phyloP scores from a whole-genome alignment of 2,797 vertebrate genomes.

The Platalea minor region DNA sequence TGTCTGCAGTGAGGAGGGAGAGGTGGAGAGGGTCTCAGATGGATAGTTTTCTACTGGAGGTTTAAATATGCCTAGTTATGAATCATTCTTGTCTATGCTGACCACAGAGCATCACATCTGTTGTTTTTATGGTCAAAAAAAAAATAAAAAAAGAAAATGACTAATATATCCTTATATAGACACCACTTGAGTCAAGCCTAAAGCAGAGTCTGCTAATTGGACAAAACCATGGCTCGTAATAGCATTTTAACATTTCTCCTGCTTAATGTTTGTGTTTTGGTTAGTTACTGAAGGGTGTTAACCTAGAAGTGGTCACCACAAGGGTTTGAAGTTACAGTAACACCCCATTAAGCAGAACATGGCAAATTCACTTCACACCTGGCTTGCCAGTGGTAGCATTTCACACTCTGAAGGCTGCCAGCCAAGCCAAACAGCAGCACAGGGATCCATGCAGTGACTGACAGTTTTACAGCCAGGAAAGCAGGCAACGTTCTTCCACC shows the following conservation, averaged over 20 bases:
- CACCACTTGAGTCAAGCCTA: slow-evolving; percentile 22
- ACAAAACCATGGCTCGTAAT: slow-evolving; percentile 24
- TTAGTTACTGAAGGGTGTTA: slow-evolving; percentile 48
- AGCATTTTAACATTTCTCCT: slow-evolving; percentile 18
- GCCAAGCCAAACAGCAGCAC: slow-evolving; percentile 40
- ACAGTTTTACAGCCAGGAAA: not conserved
- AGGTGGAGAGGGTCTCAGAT: slow-evolving; percentile 46
- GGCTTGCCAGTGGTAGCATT: slow-evolving; percentile 15
- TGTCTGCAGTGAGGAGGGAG: slow-evolving; percentile 35
- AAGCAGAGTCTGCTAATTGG: slow-evolving; percentile 21
- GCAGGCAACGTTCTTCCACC: not conserved
- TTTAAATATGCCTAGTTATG: slow-evolving; percentile 37
- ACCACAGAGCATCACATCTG: slow-evolving; percentile 61
- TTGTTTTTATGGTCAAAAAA: slow-evolving; percentile 54
- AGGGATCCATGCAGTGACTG: not conserved
- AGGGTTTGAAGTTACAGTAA: slow-evolving; percentile 47
- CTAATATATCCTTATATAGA: slow-evolving; percentile 49
- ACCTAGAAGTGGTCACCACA: slow-evolving; percentile 31
- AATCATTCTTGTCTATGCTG: slow-evolving; percentile 51
- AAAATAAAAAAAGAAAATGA: slow-evolving; percentile 42
- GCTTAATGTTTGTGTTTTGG: slow-evolving; percentile 42
- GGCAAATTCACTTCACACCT: slow-evolving; percentile 45
- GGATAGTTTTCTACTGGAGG: slow-evolving; percentile 6
- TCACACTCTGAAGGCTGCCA: not conserved
- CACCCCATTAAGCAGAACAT: slow-evolving; percentile 35